Conservation (phyloP, 2,888 invertebrate genomes). For the Lomographa bimaculata region DNA sequence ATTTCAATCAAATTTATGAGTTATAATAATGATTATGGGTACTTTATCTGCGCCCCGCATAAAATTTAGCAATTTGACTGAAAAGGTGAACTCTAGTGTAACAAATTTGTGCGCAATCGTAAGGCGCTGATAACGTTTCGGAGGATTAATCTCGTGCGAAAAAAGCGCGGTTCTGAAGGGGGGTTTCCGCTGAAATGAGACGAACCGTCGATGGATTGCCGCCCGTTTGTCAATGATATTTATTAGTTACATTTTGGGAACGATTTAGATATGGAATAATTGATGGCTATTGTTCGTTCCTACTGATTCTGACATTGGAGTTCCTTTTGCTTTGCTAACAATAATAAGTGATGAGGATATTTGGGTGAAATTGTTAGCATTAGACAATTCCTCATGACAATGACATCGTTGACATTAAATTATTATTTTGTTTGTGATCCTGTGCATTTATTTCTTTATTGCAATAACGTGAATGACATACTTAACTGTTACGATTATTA, state of each 20-base stretch:
- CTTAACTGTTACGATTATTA: too few relatives aligned
- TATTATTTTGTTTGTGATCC: too few relatives aligned
- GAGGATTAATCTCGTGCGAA: constrained; percentile 75
- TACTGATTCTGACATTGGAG: constrained; percentile 9
- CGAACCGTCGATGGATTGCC: constrained; percentile 54
- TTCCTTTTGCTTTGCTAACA: too few relatives aligned
- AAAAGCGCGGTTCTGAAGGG: constrained; percentile 55
- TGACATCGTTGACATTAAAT: too few relatives aligned
- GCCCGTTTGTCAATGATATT: constrained; percentile 55
- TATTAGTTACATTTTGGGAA: constrained; percentile 46
- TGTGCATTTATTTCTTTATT: too few relatives aligned
- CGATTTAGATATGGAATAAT: constrained; percentile 41
- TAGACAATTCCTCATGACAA: too few relatives aligned
- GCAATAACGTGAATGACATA: too few relatives aligned
- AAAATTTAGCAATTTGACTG: constrained; percentile 78
- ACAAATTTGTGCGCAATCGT: constrained; percentile 80
- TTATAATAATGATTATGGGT: constrained; percentile 82
- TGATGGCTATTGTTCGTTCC: constrained; percentile 20
- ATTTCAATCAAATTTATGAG: constrained; percentile 83
- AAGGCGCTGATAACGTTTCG: constrained; percentile 78
- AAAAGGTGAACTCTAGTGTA: constrained; percentile 81
- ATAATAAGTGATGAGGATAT: too few relatives aligned
- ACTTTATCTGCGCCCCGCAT: constrained; percentile 75
- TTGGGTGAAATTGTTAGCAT: too few relatives aligned
- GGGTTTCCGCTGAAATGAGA: constrained; percentile 46